These are phyloP conservation scores for Tyria jacobaeae DNA, from an alignment of 2,888 invertebrate genomes.

Conservation along the genomic window DNA sequence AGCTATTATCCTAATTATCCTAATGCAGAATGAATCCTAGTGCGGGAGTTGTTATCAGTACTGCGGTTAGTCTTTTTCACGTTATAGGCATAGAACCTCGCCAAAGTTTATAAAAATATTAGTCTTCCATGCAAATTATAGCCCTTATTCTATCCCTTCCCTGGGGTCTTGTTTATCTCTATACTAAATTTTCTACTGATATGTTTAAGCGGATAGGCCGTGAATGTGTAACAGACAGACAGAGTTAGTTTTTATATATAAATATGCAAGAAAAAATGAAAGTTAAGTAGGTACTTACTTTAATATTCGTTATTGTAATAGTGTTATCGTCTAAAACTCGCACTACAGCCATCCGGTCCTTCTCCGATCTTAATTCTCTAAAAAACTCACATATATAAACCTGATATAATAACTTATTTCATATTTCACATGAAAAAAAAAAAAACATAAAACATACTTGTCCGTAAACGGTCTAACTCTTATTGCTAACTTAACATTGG, in stretches of 20 bases:
- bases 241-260: background rate
- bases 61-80: too few relatives aligned
- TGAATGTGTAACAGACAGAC: too few relatives aligned
- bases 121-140: too few relatives aligned
- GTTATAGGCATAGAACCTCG: too few relatives aligned
- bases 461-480: slow-evolving; percentile 88
- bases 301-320: slow-evolving; percentile 87
- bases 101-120: too few relatives aligned
- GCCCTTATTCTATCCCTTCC: too few relatives aligned
- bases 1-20: too few relatives aligned
- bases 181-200: too few relatives aligned
- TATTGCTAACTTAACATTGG: slow-evolving; percentile 88
- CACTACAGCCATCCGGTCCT: slow-evolving; percentile 74
- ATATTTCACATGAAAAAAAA: slow-evolving; percentile 13
- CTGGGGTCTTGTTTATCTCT: too few relatives aligned
- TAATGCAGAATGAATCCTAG: too few relatives aligned
- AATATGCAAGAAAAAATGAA: background rate
- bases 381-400: slow-evolving; percentile 44
- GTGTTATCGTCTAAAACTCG: slow-evolving; percentile 78
- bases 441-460: slow-evolving; percentile 78
- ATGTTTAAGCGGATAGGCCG: too few relatives aligned
- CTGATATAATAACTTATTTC: background rate
- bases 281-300: slow-evolving; percentile 71
- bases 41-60: too few relatives aligned
- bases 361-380: slow-evolving; percentile 75